Base-by-base conservation (phyloP, 2,888 invertebrate species). In the Belgica antarctica region DNA sequence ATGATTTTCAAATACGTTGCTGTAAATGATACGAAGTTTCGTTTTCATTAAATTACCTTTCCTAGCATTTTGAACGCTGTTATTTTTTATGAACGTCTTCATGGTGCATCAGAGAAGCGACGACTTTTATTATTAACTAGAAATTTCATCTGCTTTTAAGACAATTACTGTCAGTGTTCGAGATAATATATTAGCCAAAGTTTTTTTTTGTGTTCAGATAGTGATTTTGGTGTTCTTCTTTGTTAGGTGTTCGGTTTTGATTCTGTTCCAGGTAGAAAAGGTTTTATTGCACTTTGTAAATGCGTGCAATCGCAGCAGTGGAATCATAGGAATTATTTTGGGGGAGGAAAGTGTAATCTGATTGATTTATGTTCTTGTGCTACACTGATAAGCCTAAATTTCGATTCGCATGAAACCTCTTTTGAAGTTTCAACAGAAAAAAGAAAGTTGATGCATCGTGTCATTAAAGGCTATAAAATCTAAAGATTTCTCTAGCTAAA, bases 391-490 rank as follows among this genome's bases (percentile, higher is more conserved):
- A 52, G 52, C 17, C 7, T 7, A 22, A n/a, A 12, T 52, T 12
- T 41, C 41, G 31, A 7, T 41, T 41, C 52, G 52, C 17, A 52
- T 52, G 52, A 52, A 17, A 22, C 52, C 22, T 22, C 52, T 22
- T 17, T 5, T n/a, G 52, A 10, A 52, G 17, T n/a, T n/a, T 17
- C 17, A n/a, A 52, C 19, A 5, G 25, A 27, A 22, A 27, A 59
- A 59, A 59, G 59, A 59, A 59, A 59, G 59, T 68, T 57, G 24
- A 28, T 68, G 68, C 57, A 68, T 70, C 61, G 61, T 70, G 22
- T 70, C 19, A 70, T 70, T 70, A 70, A 12, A 27, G 25, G 41
- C 70, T 46, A 70, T 70, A 70, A 70, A 70, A 65, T 36, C 12
- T 15, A 62, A 24, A n/a, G 46, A 65, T 22, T 65, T 24, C 22